Evolutionary conservation across 2,113 vertebrate species (phyloP), one percentile per base, ranked within the genome.

Genomic region (Calonectris borealis): DNA sequence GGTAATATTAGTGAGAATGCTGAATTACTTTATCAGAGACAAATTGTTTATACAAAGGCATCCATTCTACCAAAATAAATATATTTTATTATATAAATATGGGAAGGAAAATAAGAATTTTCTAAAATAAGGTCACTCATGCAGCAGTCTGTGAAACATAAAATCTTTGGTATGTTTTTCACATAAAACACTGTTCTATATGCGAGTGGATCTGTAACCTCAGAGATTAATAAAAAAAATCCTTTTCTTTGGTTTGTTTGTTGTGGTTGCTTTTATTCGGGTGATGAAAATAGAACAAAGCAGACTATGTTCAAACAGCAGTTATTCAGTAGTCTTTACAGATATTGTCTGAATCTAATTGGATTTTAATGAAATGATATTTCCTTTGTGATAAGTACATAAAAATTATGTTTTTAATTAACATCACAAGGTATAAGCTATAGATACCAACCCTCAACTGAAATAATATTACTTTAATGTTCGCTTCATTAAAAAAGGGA

Each of bases 321-420:
- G 97, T 96, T 97, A 98, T 98, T 98, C 96, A 93, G 88, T 96
- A 97, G 98, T 97, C 98, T 98, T 98, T 98, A 98, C 96, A 98
- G 98, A 98, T 98, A 98, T 97, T 98, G 98, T 98, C 98, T 98
- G 98, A 98, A 98, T 99, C 98, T 99, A 99, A 99, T 99, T 99
- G 99, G 98, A 99, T 99, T 99, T 99, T 99, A 99, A 99, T 99
- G 98, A 99, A 99, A 99, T 99, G 98, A 98, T 99, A 99, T 98
- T 99, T 99, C 98, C 98, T 99, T 99, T 99, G 99, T 99, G 99
- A 99, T 98, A 98, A 99, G 98, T 98, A 99, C 98, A 99, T 99
- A 99, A 98, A 99, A 98, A 98, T 98, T 98, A 98, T 98, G 98
- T 98, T 99, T 99, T 99, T 99, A 99, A 99, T 99, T 99, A 99